Evolutionary conservation across 2,888 invertebrate genomes (phyloP), one percentile per base, ranked within the genome.

Genomic region (Pristionchus japonicus): DNA sequence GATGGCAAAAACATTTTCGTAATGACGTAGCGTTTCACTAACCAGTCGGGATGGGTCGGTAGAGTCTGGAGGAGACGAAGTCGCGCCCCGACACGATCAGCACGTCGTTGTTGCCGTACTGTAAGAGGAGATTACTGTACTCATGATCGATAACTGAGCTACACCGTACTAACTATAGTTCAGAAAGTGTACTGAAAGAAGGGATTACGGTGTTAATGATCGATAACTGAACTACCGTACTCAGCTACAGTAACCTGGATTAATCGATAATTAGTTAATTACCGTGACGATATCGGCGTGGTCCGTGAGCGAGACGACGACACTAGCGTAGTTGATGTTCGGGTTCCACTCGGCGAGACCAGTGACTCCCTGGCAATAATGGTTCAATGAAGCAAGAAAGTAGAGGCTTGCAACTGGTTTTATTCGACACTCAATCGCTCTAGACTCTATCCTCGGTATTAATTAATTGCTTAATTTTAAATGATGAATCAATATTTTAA

Each of bases 261-360:
- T n/a, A 17, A 40, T 82, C 17, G 31, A n/a, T 23, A 40, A 77
- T 37, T 37, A 43, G 15, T 27, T 40, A 80, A 80, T 47, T 82
- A 27, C 93, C 27, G 92, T 92, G 20, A 93, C 90, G 80, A 93
- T 88, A 88, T 93, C 92, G 37, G 91, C 91, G 82, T 93, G 88
- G 1, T 91, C 90, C 1, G 92, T 92, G 43, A 92, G 91, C n/a
- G 86, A 88, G 11, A 90, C 91, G 86, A 93, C 89, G 20, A 89
- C 88, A 23, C 88, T 74, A 3, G 92, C 92, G 86, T 92, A 93
- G 31, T 92, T 92, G 89, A 93, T 92, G 88, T 93, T 91, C 74
- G 90, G 89, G 87, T 93, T 93, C 93, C 93, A 93, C 86, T 91
- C 87, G 20, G 93, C 90, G 52, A 93, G 88, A 15, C 89, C 88